Evolutionary conservation across 30 jellyfish, hydroid and myxozoan species (phyloP), one percentile per base, ranked within the genome.

Genomic region (Morbakka virulenta): DNA sequence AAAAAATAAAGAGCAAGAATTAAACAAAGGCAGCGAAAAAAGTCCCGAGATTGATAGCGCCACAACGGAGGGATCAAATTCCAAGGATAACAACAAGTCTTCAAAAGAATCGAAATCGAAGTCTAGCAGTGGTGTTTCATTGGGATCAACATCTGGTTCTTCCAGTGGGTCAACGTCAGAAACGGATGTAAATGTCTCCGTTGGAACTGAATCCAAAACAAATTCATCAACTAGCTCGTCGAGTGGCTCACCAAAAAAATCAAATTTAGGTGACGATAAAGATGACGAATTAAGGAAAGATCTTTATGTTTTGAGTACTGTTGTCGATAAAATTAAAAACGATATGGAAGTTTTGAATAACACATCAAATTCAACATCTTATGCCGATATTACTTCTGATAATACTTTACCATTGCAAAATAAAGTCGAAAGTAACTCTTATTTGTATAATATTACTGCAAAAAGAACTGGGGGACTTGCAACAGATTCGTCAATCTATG

Each of bases 311-410:
- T 80, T 62, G 27, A 67, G 69, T 0, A 2, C 34, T 12, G 83
- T 67, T 21, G 78, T 80, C 41, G 69, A 35, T 13, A 52, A 63
- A 3, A 61, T 80, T 11, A 80, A 52, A 68, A 84, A 84, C 14
- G 91, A 80, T 25, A 50, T 80, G 50, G 91, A 80, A 2, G 62
- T 27, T 41, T 35, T 80, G 84, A 80, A 80, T 33, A 71, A 80
- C 13, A 84, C 68, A 57, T 83, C 91, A 1, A 36, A 35, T n/a
- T n/a, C n/a, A n/a, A n/a, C n/a, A n/a, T n/a, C n/a, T n/a, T n/a
- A n/a, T n/a, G n/a, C n/a, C n/a, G n/a, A n/a, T n/a, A n/a, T n/a
- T n/a, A n/a, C n/a, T n/a, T n/a, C n/a, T n/a, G n/a, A n/a, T n/a
- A n/a, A n/a, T n/a, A n/a, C n/a, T n/a, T n/a, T n/a, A n/a, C n/a